A percentile compares a stretch with the other conserved stretches of the same genome.
These are phyloP conservation scores for Bos javanicus DNA, from an alignment of 2,113 vertebrate species.

Conservation along the genomic window DNA sequence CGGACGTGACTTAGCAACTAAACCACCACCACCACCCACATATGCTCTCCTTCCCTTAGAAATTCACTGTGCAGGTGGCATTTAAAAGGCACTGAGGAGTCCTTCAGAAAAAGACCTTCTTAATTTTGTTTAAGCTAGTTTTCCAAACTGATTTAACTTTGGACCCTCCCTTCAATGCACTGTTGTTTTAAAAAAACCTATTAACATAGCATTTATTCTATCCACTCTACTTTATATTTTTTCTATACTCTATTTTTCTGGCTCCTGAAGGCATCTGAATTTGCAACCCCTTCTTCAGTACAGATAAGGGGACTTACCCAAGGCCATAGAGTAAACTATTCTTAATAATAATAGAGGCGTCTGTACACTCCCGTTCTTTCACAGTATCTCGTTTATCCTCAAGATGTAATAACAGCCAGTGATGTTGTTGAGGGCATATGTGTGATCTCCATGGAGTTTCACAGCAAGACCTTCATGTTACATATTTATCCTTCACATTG, in stretches of 20 bases:
- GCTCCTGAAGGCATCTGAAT: neutral
- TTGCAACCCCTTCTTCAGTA: neutral
- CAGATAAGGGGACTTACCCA: neutral
- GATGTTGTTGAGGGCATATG: neutral
- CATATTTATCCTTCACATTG: neutral
- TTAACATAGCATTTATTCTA: neutral
- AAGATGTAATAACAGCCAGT: no score
- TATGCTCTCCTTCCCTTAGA: neutral
- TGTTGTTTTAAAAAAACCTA: neutral
- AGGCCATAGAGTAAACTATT: neutral
- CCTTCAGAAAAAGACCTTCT: neutral
- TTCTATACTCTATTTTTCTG: neutral
- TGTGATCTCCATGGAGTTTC: fast-evolving
- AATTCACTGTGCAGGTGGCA: neutral
- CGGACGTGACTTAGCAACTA: fast-evolving
- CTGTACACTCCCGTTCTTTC: neutral
- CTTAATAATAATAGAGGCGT: neutral
- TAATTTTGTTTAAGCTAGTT: neutral
- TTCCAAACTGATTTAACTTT: neutral
- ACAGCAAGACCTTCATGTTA: neutral
- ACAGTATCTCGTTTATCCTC: neutral
- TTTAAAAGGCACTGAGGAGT: neutral
- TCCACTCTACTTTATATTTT: neutral
- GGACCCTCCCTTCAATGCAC: neutral
- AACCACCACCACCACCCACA: neutral